Base-by-base conservation (phyloP, 2,888 invertebrate species). In the Gymnocheta viridis region DNA sequence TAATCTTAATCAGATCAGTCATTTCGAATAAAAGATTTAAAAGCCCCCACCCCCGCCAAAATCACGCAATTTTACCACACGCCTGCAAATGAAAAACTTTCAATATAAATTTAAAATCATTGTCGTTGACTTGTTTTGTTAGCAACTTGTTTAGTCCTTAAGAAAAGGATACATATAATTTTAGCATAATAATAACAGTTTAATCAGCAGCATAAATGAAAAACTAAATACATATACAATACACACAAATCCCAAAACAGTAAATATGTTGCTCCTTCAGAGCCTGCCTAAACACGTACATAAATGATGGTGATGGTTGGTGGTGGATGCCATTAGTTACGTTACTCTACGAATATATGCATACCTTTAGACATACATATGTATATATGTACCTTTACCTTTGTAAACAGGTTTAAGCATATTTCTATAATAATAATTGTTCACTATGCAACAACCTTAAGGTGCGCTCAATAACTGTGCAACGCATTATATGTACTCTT, bases 151-250 rank as follows among this genome's bases (percentile, higher is more conserved):
- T 29, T 27, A 69, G 41, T 60, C 32, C 54, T 41, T 62, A 44
- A 54, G 32, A 24, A 80, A 60, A 51, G 73, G 29, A 81, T 81
- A 74, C 60, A 67, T 51, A 67, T 41, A 49, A 73, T 80, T 79
- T 72, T 49, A 79, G 72, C 72, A 79, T 66, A 66, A 66, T 58
- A 73, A 62, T 41, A 81, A 67, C 41, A 73, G 49, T 56, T 73
- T n/a, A n/a, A n/a, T 56, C 67, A 51, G 29, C 60, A 62, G 60
- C 19, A 60, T 44, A 78, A 62, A 62, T 44, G 60, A 49, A 49
- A 67, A 67, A 38, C 19, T 51, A 49, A 67, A 67, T 44, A 12
- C 14, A 44, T 10, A 64, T 54, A 64, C 27, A 41, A 64, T 51
- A 29, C 14, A 69, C 38, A 60, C 6, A 49, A 78, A 51, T 78